Evolutionary conservation across 2,113 vertebrate genomes (phyloP), one percentile per base, ranked within the genome.

Genomic region (Hippocampus comes): DNA sequence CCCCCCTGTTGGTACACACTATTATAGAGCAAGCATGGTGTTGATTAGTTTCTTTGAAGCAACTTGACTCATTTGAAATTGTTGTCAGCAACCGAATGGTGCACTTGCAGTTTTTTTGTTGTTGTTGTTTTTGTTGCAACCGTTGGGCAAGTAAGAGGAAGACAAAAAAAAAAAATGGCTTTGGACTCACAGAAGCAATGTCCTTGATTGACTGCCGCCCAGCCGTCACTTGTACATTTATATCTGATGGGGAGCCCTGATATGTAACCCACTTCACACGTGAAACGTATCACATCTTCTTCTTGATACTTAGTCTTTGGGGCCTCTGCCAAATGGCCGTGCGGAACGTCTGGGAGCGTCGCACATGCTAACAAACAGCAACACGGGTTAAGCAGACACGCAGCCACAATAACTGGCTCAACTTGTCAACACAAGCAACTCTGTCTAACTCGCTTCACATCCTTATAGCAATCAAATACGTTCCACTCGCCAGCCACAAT

Each of bases 231-330:
- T 21, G 61, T 43, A 20, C 82, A 86, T 0, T 34, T 1, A 46
- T 77, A 84, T 63, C 17, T 78, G 70, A 67, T 68, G 57, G 78
- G 3, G 20, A n/a, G 70, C 30, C 57, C 72, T 20, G 83, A 78
- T 53, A 41, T 49, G 14, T 80, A 87, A 25, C 86, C 83, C 25
- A 17, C 25, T 4, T 82, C 72, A 74, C 81, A 87, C 4, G 38
- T 25, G 25, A 82, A 84, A 23, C 20, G 38, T 15, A 81, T 70
- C 27, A 78, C 48, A 14, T 81, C 1, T 70, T 69, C 79, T 63
- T 1, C 1, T 1, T 5, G 27, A 68, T 85, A 85, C 15, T 67
- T 71, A 17, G 6, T 46, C 51, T 72, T 81, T 41, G 30, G 41
- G 56, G 66, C 68, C 5, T 75, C 72, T 42, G 78, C 59, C 23